Percentiles rank a stretch among this genome's conserved stretches.
Evolutionary conservation across 2,797 vertebrate species (phyloP).

Genomic region (Odontamblyopus rebecca): DNA sequence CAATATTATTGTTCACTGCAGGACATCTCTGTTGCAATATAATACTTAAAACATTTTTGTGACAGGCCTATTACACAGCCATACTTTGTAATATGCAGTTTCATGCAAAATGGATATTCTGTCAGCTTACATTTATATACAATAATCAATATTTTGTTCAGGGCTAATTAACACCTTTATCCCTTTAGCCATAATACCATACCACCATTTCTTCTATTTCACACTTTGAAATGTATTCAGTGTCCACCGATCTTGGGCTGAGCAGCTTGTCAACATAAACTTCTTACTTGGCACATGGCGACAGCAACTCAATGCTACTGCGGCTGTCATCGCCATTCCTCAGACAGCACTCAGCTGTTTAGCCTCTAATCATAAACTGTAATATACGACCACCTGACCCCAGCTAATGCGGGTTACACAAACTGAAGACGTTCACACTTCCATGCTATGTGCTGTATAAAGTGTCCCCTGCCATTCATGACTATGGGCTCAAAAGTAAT

Average conservation of each 20-base stretch:
- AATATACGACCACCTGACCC: constrained; percentile 53
- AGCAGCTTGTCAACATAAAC: constrained; percentile 42
- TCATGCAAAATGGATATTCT: no score
- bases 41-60: no score
- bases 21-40: no score
- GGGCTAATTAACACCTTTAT: neutral
- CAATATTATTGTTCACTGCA: no score
- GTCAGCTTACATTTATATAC: no score
- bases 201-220: neutral
- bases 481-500: constrained; percentile 28
- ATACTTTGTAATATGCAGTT: no score
- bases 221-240: constrained; percentile 6
- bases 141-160: neutral
- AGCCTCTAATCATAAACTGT: constrained; percentile 19
- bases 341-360: constrained; percentile 72
- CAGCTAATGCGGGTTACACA: constrained; percentile 40
- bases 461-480: constrained; percentile 28
- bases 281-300: constrained; percentile 62
- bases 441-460: constrained; percentile 33
- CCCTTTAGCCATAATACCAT: neutral
- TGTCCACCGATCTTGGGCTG: constrained; percentile 36
- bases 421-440: constrained; percentile 71
- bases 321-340: constrained; percentile 77
- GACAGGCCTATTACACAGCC: no score
- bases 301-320: constrained; percentile 66